phyloP scores from a whole-genome alignment of 2,113 vertebrate species.

The Megalops atlanticus region DNA sequence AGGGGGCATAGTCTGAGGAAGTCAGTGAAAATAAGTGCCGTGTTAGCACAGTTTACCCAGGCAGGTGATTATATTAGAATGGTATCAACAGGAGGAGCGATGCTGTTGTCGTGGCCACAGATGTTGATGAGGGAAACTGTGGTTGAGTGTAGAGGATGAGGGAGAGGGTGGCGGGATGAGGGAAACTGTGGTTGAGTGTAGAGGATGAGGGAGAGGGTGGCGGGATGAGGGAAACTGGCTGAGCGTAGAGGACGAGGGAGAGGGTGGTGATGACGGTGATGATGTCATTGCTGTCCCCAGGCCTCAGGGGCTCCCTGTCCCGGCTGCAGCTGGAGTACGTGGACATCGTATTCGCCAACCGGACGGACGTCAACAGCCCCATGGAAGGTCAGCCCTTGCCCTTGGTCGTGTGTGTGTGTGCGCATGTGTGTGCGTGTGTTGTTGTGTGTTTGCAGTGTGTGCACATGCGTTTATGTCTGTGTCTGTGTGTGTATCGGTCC shows the following conservation, averaged over 20 bases:
- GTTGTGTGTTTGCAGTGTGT: neutral
- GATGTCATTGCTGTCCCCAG: constrained; percentile 55
- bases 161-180: neutral
- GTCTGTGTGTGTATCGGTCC: neutral
- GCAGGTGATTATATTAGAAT: too few species aligned
- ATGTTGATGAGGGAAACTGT: neutral
- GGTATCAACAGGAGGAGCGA: too few species aligned
- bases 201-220: neutral
- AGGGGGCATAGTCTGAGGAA: too few species aligned
- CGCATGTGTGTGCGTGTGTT: constrained; percentile 1
- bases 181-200: neutral
- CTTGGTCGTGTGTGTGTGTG: neutral
- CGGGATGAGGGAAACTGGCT: neutral
- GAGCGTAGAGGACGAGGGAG: neutral
- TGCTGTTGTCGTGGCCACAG: neutral
- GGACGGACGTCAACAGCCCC: constrained; percentile 83
- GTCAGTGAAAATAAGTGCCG: too few species aligned
- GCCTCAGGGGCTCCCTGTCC: constrained; percentile 83
- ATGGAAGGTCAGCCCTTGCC: constrained; percentile 79
- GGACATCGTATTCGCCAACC: constrained; percentile 86
- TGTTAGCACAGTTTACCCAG: too few species aligned
- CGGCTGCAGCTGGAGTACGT: constrained; percentile 87
- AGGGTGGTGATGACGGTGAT: constrained; percentile 6
- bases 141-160: neutral
- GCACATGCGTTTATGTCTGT: neutral